phyloP scores from a whole-genome alignment of 1,140 invertebrate genomes.

The Nephotettix cincticeps region DNA sequence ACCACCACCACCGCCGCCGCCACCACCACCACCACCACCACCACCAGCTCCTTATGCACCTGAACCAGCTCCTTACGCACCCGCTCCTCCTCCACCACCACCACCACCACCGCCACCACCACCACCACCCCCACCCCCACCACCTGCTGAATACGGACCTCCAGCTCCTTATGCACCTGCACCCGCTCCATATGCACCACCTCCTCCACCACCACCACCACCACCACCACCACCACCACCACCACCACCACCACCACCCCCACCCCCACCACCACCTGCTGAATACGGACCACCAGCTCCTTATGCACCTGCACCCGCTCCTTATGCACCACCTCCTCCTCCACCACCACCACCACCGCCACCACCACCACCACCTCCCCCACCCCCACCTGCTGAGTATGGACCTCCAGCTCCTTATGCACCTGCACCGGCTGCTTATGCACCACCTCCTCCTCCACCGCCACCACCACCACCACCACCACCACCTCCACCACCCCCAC shows the following conservation, averaged over 20 bases:
- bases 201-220: conserved; percentile 8
- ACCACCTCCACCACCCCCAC: conserved; percentile 18
- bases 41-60: background rate
- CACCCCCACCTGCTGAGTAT: conserved; percentile 22
- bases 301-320: background rate
- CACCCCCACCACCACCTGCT: conserved; percentile 11
- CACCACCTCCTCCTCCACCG: conserved; percentile 12
- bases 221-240: conserved; percentile 23
- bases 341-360: conserved; percentile 24
- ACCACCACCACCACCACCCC: conserved; percentile 28
- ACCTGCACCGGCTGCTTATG: background rate
- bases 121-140: conserved; percentile 15
- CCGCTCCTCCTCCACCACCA: conserved; percentile 17
- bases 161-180: background rate
- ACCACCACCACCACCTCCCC: conserved; percentile 24
- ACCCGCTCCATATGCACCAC: conserved; percentile 1
- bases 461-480: conserved; percentile 12
- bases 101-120: conserved; percentile 32
- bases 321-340: background rate
- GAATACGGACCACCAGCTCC: conserved; percentile 14
- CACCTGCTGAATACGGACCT: conserved; percentile 6
- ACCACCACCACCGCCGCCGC: conserved; percentile 19
- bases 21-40: conserved; percentile 7
- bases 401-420: conserved; percentile 25
- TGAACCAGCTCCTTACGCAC: conserved; percentile 14